A percentile compares a stretch with the other conserved stretches of the same genome.
Conservation (phyloP, 2,888 invertebrate species). For the Melieria omissa region DNA sequence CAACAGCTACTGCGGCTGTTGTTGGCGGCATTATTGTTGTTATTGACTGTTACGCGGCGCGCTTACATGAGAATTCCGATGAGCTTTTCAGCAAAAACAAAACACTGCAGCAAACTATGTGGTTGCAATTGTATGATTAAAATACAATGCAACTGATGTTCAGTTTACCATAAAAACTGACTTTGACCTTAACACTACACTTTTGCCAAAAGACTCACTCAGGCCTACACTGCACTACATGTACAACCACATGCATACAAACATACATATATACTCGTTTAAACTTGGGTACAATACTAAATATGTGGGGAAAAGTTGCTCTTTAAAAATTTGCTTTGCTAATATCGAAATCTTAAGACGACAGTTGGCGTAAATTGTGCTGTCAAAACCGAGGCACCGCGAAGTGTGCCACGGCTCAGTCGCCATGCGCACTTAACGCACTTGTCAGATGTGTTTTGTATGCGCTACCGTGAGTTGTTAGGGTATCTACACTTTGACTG, state of each 20-base stretch:
- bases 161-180: slow-evolving; percentile 59
- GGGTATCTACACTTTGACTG: too few species aligned
- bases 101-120: background rate
- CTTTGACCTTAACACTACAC: slow-evolving; percentile 50
- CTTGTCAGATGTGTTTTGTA: too few species aligned
- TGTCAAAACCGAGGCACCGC: slow-evolving; percentile 19
- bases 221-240: too few species aligned
- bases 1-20: slow-evolving; percentile 3
- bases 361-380: slow-evolving; percentile 24
- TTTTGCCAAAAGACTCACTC: slow-evolving; percentile 30
- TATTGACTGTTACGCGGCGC: slow-evolving; percentile 12
- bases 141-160: slow-evolving; percentile 37
- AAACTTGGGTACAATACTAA: background rate
- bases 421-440: too few species aligned
- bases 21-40: slow-evolving; percentile 8
- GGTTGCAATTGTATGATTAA: slow-evolving; percentile 3
- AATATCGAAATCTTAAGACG: slow-evolving; percentile 18
- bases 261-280: background rate
- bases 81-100: slow-evolving; percentile 6
- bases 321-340: slow-evolving; percentile 3
- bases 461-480: too few species aligned
- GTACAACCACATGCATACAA: background rate
- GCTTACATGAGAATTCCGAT: slow-evolving; percentile 14
- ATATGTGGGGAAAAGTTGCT: background rate
- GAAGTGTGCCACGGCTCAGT: too few species aligned